phyloP scores from a whole-genome alignment of 2,113 vertebrate species.

The Silurus glanis region DNA sequence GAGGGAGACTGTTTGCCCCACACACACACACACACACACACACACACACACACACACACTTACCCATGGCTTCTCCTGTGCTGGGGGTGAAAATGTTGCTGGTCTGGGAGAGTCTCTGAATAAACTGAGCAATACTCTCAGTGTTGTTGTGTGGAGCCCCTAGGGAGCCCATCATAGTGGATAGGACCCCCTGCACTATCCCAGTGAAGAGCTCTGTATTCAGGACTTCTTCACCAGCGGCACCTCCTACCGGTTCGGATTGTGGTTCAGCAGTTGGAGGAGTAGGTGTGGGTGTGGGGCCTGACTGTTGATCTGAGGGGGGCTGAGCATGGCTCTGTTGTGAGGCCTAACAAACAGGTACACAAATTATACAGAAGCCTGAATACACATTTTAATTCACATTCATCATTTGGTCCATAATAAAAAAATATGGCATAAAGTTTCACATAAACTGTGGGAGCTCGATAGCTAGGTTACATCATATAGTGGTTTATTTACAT shows the following conservation, averaged over 20 bases:
- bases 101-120: constrained; percentile 86
- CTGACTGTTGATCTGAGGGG: constrained; percentile 43
- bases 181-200: constrained; percentile 86
- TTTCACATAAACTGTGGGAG: background rate
- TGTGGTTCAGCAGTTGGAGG: constrained; percentile 27
- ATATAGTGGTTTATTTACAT: background rate
- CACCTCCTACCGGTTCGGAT: constrained; percentile 40
- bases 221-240: constrained; percentile 66
- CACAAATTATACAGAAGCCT: background rate
- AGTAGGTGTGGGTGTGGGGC: constrained; percentile 10
- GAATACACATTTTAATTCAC: background rate
- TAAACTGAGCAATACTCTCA: constrained; percentile 90
- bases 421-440: background rate
- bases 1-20: background rate
- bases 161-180: constrained; percentile 86
- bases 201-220: constrained; percentile 86
- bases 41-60: constrained; percentile 28
- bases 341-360: constrained; percentile 58
- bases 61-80: constrained; percentile 80
- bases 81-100: constrained; percentile 87
- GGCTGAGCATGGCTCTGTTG: constrained; percentile 65
- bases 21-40: constrained; percentile 11
- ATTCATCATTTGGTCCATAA: background rate
- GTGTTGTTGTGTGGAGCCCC: constrained; percentile 83
- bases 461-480: background rate